Percentiles rank a stretch among this genome's conserved stretches.
Evolutionary conservation across 2,888 invertebrate species (phyloP).

Genomic region (Drosophila monieri): DNA sequence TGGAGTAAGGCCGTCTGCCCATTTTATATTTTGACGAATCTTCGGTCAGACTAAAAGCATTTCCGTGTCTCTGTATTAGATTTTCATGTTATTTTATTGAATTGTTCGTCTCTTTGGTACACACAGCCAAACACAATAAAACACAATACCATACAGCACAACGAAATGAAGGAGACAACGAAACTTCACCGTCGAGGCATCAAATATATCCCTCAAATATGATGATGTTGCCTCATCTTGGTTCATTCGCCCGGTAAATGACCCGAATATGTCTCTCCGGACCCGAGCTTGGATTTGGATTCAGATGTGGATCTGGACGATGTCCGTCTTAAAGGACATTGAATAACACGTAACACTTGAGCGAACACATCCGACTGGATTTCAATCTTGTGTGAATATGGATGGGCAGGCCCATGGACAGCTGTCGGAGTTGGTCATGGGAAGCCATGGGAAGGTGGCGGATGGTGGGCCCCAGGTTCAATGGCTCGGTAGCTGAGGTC

Average conservation of each 20-base stretch:
- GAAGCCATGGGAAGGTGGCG: slow-evolving; percentile 3
- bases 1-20: neutral
- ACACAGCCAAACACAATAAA: neutral
- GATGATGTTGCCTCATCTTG: slow-evolving; percentile 28
- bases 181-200: slow-evolving; percentile 5
- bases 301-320: slow-evolving; percentile 1
- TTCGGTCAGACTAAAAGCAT: slow-evolving; percentile 66
- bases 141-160: neutral
- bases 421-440: slow-evolving; percentile 19
- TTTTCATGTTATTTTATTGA: slow-evolving; percentile 61
- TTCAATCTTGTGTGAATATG: slow-evolving; percentile 67
- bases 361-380: slow-evolving; percentile 68
- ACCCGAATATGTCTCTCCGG: slow-evolving; percentile 58
- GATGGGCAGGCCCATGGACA: slow-evolving; percentile 38
- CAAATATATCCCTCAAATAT: slow-evolving; percentile 30
- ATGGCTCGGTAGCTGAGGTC: slow-evolving; percentile 6
- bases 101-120: slow-evolving; percentile 49
- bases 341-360: slow-evolving; percentile 62
- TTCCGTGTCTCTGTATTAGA: slow-evolving; percentile 63
- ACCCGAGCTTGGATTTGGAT: slow-evolving; percentile 10
- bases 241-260: slow-evolving; percentile 55
- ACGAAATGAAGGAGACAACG: slow-evolving; percentile 18
- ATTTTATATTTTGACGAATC: slow-evolving; percentile 42
- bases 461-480: slow-evolving; percentile 18
- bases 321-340: slow-evolving; percentile 53